Evolutionary conservation across 2,797 vertebrate species (phyloP).

Genomic region (Gobio occitaniae): DNA sequence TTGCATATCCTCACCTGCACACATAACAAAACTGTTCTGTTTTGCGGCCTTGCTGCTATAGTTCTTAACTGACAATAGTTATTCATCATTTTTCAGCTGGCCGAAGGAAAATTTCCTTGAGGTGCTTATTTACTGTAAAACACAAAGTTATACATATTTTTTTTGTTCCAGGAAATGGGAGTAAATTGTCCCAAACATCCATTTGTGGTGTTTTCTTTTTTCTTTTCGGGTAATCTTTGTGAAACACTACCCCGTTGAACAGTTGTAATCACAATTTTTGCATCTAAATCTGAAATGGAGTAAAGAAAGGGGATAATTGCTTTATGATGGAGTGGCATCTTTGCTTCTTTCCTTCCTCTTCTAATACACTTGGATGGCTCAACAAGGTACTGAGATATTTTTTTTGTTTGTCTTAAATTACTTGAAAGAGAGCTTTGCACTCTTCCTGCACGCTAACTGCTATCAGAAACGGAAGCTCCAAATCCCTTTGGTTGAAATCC

Average conservation of each 20-base stretch:
- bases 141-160: conserved; percentile 2
- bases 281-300: conserved; percentile 60
- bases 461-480: conserved; percentile 64
- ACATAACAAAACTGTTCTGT: conserved; percentile 54
- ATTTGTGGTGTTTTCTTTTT: conserved; percentile 2
- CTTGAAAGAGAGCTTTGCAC: conserved; percentile 64
- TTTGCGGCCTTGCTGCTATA: conserved; percentile 40
- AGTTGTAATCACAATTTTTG: conserved; percentile 56
- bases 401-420: conserved; percentile 64
- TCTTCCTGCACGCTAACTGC: conserved; percentile 58
- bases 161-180: conserved; percentile 30
- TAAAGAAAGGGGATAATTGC: conserved; percentile 59
- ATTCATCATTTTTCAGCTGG: conserved; percentile 51
- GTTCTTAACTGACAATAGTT: conserved; percentile 47
- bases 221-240: conserved; percentile 49
- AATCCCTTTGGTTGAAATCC: conserved; percentile 64
- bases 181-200: conserved; percentile 40
- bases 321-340: conserved; percentile 52
- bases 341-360: conserved; percentile 55
- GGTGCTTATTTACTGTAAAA: conserved; percentile 27
- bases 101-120: conserved; percentile 32
- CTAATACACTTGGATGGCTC: conserved; percentile 59
- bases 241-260: conserved; percentile 44
- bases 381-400: conserved; percentile 62
- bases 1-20: conserved; percentile 59